A percentile compares a stretch with the other conserved stretches of the same genome.
Evolutionary conservation across 2,888 invertebrate genomes (phyloP).

Genomic region (Nineta flava): DNA sequence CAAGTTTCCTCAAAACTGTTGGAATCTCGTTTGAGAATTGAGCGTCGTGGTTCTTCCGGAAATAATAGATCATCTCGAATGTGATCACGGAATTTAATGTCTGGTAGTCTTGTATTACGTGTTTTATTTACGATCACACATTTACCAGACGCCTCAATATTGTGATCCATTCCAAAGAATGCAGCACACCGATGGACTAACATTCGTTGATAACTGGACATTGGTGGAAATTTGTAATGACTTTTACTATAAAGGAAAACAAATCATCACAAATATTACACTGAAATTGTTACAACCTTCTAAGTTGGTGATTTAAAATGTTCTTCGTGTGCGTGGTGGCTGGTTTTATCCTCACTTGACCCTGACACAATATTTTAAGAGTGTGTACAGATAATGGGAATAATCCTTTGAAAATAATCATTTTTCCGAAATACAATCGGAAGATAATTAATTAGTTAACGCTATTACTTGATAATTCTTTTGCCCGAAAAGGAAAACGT

Average conservation of each 20-base stretch:
- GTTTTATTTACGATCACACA: constrained; percentile 77
- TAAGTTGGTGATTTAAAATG: neutral
- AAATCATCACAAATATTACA: neutral
- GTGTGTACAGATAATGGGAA: too few relatives aligned
- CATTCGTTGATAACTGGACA: constrained; percentile 95
- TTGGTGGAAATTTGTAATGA: constrained; percentile 73
- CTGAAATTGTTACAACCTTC: neutral
- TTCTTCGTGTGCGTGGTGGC: neutral
- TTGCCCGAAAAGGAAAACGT: too few relatives aligned
- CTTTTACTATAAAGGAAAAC: constrained; percentile 37
- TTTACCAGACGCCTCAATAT: constrained; percentile 71
- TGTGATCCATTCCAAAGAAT: constrained; percentile 88
- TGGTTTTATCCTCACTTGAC: neutral
- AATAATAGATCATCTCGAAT: constrained; percentile 46
- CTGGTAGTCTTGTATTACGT: constrained; percentile 47
- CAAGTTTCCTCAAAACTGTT: constrained; percentile 62
- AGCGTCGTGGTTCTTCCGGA: constrained; percentile 52
- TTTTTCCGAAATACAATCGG: too few relatives aligned
- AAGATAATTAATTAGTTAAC: too few relatives aligned
- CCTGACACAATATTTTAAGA: too few relatives aligned
- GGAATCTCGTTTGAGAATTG: constrained; percentile 69
- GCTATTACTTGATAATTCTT: too few relatives aligned
- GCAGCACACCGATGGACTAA: constrained; percentile 87
- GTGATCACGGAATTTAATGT: constrained; percentile 53
- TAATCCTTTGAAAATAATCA: too few relatives aligned